A percentile compares a stretch with the other conserved stretches of the same genome.
Conservation (phyloP, 2,888 invertebrate genomes). For the Willowsia nigromaculata region DNA sequence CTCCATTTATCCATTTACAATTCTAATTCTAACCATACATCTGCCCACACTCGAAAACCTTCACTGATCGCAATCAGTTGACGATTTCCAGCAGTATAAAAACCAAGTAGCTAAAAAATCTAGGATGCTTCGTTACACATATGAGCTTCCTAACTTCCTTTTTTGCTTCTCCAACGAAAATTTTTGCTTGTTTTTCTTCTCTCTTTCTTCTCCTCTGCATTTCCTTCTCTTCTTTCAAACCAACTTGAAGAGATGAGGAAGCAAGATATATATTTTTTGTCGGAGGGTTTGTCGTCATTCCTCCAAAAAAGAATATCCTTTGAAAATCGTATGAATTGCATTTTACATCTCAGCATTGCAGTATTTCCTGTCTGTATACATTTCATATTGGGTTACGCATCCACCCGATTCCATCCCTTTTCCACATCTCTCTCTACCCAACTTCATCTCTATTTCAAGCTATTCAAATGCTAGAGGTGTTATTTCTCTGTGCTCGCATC, state of each 20-base stretch:
- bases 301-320: not conserved
- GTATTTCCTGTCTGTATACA: not conserved
- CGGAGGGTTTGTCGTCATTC: not conserved
- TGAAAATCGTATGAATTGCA: not conserved
- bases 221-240: not conserved
- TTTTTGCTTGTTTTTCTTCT: too few species aligned
- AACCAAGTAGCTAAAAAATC: not conserved
- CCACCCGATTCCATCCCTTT: not conserved
- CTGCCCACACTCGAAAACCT: too few species aligned
- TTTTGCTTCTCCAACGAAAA: too few species aligned
- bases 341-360: not conserved
- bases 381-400: not conserved
- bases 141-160: not conserved
- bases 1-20: too few species aligned
- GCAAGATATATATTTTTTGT: not conserved
- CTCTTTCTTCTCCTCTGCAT: not conserved
- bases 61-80: too few species aligned
- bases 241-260: too few species aligned
- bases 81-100: not conserved
- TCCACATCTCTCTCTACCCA: not conserved
- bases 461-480: too few species aligned
- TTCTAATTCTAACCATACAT: too few species aligned
- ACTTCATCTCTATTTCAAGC: not conserved
- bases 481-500: too few species aligned
- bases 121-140: too few species aligned